These are phyloP conservation scores for Trachelipus rathkii DNA, from an alignment of 1,140 invertebrate species.

Conservation along the genomic window DNA sequence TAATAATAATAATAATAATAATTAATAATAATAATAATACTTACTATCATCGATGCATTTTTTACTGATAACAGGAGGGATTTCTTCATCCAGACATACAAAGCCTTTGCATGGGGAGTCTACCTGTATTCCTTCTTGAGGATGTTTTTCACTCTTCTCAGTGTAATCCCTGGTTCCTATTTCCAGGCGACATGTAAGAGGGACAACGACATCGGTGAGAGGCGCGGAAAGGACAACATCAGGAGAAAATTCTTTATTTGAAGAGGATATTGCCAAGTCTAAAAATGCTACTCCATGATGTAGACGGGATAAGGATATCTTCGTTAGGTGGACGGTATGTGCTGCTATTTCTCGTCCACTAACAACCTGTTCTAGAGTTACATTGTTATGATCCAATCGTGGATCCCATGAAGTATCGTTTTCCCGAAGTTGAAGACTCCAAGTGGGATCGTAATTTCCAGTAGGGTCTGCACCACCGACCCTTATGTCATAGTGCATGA, in stretches of 20 bases:
- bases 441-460: constrained; percentile 27
- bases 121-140: constrained; percentile 35
- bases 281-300: constrained; percentile 35
- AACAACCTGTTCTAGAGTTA: constrained; percentile 33
- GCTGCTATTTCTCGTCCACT: constrained; percentile 35
- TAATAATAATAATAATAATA: not conserved
- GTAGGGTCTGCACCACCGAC: constrained; percentile 45
- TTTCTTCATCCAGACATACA: not conserved
- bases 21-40: constrained; percentile 1
- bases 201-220: constrained; percentile 49
- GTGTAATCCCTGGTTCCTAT: not conserved
- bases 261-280: constrained; percentile 31
- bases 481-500: constrained; percentile 73
- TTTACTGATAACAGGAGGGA: constrained; percentile 28
- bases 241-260: constrained; percentile 39
- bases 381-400: constrained; percentile 19
- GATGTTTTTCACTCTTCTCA: constrained; percentile 6
- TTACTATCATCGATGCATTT: constrained; percentile 49
- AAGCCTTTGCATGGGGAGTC: constrained; percentile 3
- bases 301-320: constrained; percentile 35
- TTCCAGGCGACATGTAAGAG: constrained; percentile 32
- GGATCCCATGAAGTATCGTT: constrained; percentile 35
- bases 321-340: constrained; percentile 32
- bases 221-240: constrained; percentile 47
- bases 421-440: constrained; percentile 39